Evolutionary conservation across 2,888 invertebrate species (phyloP).

Genomic region (Scrobipalpa atriplicella): DNA sequence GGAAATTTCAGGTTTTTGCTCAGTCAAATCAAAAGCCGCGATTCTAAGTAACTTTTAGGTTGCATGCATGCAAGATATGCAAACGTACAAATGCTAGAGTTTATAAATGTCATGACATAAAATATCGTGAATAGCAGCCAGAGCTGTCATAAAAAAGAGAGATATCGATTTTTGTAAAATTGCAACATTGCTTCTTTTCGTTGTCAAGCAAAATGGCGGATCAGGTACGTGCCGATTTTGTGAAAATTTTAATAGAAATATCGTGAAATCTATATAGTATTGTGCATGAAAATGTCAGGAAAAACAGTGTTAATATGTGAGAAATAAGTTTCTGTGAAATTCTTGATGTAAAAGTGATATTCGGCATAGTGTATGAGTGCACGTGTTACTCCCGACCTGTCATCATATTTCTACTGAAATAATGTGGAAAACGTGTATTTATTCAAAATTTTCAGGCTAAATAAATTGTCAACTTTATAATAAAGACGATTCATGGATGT

Average conservation of each 20-base stretch:
- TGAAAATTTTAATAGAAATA: constrained; percentile 46
- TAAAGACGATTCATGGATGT: neutral
- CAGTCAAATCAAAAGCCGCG: no score
- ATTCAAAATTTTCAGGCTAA: neutral
- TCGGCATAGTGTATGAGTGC: constrained; percentile 51
- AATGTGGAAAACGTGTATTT: neutral
- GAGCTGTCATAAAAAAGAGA: neutral
- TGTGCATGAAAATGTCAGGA: constrained; percentile 33
- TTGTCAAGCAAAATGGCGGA: constrained; percentile 89
- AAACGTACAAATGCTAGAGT: no score
- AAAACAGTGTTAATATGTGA: constrained; percentile 25
- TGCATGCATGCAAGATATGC: no score
- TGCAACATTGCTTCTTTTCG: constrained; percentile 74
- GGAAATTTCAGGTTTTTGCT: no score
- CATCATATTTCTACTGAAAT: constrained; percentile 15
- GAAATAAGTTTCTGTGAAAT: constrained; percentile 36
- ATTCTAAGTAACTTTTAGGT: no score
- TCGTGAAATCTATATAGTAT: constrained; percentile 31
- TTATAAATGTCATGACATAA: neutral
- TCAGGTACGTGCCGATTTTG: constrained; percentile 85
- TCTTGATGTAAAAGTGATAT: constrained; percentile 49
- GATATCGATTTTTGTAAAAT: constrained; percentile 24
- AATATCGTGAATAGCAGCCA: neutral
- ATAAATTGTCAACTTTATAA: neutral
- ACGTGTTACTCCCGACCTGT: constrained; percentile 53